Evolutionary conservation across 2,113 vertebrate genomes (phyloP), one percentile per base, ranked within the genome.

Genomic region (Lynx canadensis): DNA sequence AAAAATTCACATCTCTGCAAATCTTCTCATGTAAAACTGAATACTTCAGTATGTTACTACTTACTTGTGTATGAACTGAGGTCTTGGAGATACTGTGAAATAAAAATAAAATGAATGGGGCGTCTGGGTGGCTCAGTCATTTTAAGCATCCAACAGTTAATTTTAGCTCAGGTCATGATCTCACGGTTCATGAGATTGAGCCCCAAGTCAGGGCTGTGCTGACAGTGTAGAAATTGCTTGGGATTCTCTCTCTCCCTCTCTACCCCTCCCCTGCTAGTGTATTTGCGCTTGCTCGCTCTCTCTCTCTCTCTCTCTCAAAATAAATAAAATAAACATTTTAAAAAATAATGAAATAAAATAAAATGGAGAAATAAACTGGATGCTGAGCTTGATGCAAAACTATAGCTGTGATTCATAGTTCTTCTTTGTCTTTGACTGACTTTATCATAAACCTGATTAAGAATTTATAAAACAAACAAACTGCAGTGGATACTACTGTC

Each of bases 391-490:
- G 38, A 76, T 48, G 8, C 2, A n/a, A 45, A 2, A 81, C 0
- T 80, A 14, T 8, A 91, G 36, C 0, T 9, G 13, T 76, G 18
- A 93, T 68, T 76, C 57, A 65, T 29, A 74, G 23, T 23, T 69
- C 50, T 12, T 41, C 36, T 41, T 6, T 60, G 16, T 50, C 45
- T 86, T 50, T 80, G 7, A 31, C 14, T 41, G 4, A 85, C 38
- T 84, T 92, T 74, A 74, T 50, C 82, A 84, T 73, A 94, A 94
- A 33, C 4, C 33, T 74, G 41, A 89, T 92, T 60, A 60, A 68
- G 66, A 95, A 87, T 87, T 71, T 52, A 71, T n/a, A 63, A 93
- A 87, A 66, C 23, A 57, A 69, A 92, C 29, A 69, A 69, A 71
- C 23, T 33, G 18, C 60, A 9, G 50, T 14, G 65, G 66, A 73